These are phyloP conservation scores for Mastomys coucha DNA, from an alignment of 2,113 vertebrate species.

Conservation along the genomic window DNA sequence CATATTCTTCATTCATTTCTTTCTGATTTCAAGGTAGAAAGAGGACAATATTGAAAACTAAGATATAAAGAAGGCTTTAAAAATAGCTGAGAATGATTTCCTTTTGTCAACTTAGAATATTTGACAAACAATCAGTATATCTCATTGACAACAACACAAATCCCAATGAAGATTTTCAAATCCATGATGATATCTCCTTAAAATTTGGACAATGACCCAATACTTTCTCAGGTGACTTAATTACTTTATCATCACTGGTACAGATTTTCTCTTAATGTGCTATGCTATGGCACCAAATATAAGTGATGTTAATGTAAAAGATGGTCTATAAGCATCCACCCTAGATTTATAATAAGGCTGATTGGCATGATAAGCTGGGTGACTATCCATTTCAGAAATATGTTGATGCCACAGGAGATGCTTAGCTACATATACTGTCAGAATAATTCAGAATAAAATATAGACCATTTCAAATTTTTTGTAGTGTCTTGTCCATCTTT, in stretches of 20 bases:
- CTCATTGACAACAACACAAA: not conserved
- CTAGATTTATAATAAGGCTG: not conserved
- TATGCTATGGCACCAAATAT: not conserved
- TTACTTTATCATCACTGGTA: not conserved
- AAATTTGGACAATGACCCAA: not conserved
- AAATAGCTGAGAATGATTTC: not conserved
- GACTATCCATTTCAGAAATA: not conserved
- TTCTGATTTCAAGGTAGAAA: not conserved
- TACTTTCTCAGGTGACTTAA: not conserved
- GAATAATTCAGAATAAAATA: not conserved
- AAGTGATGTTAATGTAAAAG: not conserved
- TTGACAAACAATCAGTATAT: not conserved
- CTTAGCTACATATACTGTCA: not conserved
- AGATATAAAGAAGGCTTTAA: not conserved
- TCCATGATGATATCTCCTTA: not conserved
- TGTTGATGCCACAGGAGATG: not conserved
- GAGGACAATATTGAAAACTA: not conserved
- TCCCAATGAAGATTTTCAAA: not conserved
- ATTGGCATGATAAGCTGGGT: not conserved
- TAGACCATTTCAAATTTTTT: not conserved
- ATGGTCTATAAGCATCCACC: not conserved
- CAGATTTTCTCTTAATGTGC: not conserved
- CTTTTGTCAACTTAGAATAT: not conserved
- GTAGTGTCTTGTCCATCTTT: not conserved
- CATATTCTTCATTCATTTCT: not conserved